Evolutionary conservation across 2,888 invertebrate genomes (phyloP).

Genomic region (Chymomyza caudatula): DNA sequence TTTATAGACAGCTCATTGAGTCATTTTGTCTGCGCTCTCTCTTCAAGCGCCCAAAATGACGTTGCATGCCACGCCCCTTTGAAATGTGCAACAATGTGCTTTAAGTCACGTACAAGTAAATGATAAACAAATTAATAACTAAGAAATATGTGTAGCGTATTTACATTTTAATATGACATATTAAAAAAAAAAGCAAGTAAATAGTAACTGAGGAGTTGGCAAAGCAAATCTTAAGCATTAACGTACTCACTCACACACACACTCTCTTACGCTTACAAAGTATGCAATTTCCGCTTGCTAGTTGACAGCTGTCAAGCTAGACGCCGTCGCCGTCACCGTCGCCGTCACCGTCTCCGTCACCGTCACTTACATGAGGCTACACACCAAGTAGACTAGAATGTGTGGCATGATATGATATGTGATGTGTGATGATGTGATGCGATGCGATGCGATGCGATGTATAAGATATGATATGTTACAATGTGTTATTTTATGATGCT

Average conservation of each 20-base stretch:
- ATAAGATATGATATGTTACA: background rate
- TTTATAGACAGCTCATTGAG: background rate
- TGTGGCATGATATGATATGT: no score
- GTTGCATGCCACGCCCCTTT: background rate
- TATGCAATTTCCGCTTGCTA: constrained; percentile 53
- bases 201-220: no score
- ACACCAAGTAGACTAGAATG: background rate
- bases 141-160: background rate
- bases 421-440: background rate
- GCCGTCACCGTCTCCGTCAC: no score
- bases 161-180: background rate
- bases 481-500: background rate
- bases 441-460: background rate
- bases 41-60: background rate
- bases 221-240: no score
- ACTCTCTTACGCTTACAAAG: background rate
- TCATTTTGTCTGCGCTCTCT: background rate
- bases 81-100: background rate
- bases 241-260: background rate
- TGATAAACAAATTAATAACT: background rate
- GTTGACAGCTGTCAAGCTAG: constrained; percentile 30
- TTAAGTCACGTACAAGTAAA: constrained; percentile 6
- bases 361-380: background rate
- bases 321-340: background rate
- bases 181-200: no score